Conservation (phyloP, 2,888 invertebrate genomes). For the Teleiodes luculella region DNA sequence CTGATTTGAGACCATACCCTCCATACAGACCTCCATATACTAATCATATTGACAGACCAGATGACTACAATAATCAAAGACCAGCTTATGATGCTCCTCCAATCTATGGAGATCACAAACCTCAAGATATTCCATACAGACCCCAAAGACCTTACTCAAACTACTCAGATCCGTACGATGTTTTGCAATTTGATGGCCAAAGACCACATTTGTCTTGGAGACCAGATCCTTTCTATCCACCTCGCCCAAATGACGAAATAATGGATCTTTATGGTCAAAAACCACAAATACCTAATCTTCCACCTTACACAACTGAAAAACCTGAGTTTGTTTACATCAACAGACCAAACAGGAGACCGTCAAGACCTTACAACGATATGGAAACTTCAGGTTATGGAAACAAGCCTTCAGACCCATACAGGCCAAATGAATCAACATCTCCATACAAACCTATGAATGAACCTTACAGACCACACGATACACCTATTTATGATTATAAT, state of each 20-base stretch:
- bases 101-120: conserved; percentile 56
- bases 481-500: conserved; percentile 37
- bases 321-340: conserved; percentile 58
- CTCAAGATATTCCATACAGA: conserved; percentile 52
- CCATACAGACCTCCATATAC: conserved; percentile 35
- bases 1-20: conserved; percentile 28
- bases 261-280: conserved; percentile 41
- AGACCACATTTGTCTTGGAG: conserved; percentile 29
- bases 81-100: conserved; percentile 52
- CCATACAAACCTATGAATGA: conserved; percentile 41
- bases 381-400: conserved; percentile 30
- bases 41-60: conserved; percentile 47
- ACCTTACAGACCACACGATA: conserved; percentile 35
- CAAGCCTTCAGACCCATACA: conserved; percentile 31
- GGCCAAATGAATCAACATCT: conserved; percentile 32
- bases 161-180: conserved; percentile 45
- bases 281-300: conserved; percentile 27
- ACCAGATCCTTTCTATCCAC: conserved; percentile 42
- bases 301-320: conserved; percentile 42
- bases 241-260: conserved; percentile 35
- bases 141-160: conserved; percentile 35
- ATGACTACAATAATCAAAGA: conserved; percentile 46
- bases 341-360: conserved; percentile 59
- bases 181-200: conserved; percentile 48
- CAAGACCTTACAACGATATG: conserved; percentile 32